Base-by-base conservation (phyloP, 1,140 invertebrate species). In the Drosophila mojavensis region DNA sequence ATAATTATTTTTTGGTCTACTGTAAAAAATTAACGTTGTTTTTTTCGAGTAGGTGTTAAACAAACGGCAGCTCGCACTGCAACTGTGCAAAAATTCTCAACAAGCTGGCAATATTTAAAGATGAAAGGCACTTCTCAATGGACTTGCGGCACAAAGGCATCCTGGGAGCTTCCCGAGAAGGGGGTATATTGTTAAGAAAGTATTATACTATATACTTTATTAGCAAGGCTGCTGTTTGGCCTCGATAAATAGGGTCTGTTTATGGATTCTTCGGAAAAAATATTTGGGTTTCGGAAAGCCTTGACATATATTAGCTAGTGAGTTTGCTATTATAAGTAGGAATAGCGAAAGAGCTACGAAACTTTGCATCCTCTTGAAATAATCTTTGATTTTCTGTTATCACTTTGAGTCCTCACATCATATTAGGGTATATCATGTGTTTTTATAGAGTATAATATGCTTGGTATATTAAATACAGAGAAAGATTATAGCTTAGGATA, bases 1-100 rank as follows among this genome's bases (percentile, higher is more conserved):
- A 10, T 39, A n/a, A 11, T 63, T 39, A 10, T 47, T 56, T 36
- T 17, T 55, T 62, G 26, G 45, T 30, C 58, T 56, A 58, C 58
- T 70, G 59, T 63, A 65, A 66, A 71, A 66, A 76, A 72, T 50
- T 43, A 17, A 54, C 4, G 55, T 75, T 24, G 20, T 24, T 24
- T 24, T 24, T 54, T 45, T 62, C 28, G 17, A 64, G 36, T 24
- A 76, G 74, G 74, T 76, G 74, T 76, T 72, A 76, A 72, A 72
- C 72, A 76, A 65, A 76, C 74, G 30, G 74, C 68, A 72, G 74
- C 74, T 50, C 11, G 36, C 39, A 6, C 39, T 65, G 56, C 20
- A 20, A 59, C 74, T 76, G 73, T 66, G 74, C 68, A 61, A 20
- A 60, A 71, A 71, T 60, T 59, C 36, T 36, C 13, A 50, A 61